phyloP scores from a whole-genome alignment of 1,140 invertebrate genomes.

The Drosophila takahashii region DNA sequence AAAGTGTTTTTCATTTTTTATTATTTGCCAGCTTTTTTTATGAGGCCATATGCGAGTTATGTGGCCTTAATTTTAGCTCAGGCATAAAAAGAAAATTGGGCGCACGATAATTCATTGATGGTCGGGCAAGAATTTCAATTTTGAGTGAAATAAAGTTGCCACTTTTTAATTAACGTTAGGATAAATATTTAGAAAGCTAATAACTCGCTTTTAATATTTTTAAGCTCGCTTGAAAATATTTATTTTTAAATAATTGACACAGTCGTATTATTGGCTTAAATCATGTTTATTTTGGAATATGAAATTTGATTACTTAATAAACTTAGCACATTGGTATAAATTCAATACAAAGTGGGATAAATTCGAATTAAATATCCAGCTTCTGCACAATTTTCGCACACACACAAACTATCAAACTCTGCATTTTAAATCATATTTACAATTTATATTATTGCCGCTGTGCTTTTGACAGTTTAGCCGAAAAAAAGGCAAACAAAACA shows the following conservation, averaged over 20 bases:
- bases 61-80: slow-evolving; percentile 25
- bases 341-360: not conserved
- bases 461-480: slow-evolving; percentile 54
- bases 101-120: slow-evolving; percentile 11
- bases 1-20: slow-evolving; percentile 36
- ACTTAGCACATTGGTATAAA: not conserved
- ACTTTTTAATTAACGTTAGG: not conserved
- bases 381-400: not conserved
- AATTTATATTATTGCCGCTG: slow-evolving; percentile 33
- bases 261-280: too few relatives aligned
- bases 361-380: not conserved
- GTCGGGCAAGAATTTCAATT: not conserved
- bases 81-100: slow-evolving; percentile 10
- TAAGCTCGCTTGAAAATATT: too few relatives aligned
- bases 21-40: slow-evolving; percentile 34
- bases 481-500: slow-evolving; percentile 20
- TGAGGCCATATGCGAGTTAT: slow-evolving; percentile 26
- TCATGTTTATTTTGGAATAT: not conserved
- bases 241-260: too few relatives aligned
- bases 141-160: too few relatives aligned
- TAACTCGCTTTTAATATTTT: too few relatives aligned
- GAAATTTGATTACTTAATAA: not conserved
- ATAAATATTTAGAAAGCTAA: too few relatives aligned
- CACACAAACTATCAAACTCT: slow-evolving; percentile 2
- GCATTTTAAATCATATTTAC: slow-evolving; percentile 19